Conservation (phyloP, 2,113 vertebrate genomes). For the Hypanus sabinus region DNA sequence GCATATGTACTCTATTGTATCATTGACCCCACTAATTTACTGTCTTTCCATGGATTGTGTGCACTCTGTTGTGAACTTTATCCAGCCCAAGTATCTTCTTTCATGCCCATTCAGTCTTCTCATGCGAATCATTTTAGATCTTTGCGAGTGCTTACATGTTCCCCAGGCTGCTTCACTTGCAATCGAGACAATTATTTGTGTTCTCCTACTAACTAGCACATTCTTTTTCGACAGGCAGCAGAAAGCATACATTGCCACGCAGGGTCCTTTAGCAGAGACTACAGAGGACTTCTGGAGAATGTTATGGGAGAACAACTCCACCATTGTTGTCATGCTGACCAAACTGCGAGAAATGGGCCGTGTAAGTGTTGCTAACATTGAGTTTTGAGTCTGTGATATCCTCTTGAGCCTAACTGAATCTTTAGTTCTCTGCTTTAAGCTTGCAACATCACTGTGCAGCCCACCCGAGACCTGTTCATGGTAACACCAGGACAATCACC, state of each 20-base stretch:
- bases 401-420: neutral
- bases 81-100: neutral
- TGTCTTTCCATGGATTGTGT: neutral
- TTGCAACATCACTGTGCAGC: neutral
- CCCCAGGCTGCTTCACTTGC: neutral
- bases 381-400: neutral
- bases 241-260: conserved; percentile 91
- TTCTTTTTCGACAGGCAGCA: conserved; percentile 69
- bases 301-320: conserved; percentile 97
- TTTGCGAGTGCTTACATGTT: neutral
- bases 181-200: neutral
- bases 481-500: neutral
- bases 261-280: conserved; percentile 90
- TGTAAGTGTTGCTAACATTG: conserved; percentile 53
- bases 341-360: conserved; percentile 92
- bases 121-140: too few species aligned
- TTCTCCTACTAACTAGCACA: neutral
- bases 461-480: neutral
- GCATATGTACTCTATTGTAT: neutral
- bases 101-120: too few species aligned
- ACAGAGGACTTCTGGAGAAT: conserved; percentile 98
- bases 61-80: neutral
- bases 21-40: neutral
- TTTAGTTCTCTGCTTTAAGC: neutral
- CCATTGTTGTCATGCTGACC: conserved; percentile 95